Evolutionary conservation across 2,113 vertebrate genomes (phyloP).

Genomic region (Psettodes erumei): DNA sequence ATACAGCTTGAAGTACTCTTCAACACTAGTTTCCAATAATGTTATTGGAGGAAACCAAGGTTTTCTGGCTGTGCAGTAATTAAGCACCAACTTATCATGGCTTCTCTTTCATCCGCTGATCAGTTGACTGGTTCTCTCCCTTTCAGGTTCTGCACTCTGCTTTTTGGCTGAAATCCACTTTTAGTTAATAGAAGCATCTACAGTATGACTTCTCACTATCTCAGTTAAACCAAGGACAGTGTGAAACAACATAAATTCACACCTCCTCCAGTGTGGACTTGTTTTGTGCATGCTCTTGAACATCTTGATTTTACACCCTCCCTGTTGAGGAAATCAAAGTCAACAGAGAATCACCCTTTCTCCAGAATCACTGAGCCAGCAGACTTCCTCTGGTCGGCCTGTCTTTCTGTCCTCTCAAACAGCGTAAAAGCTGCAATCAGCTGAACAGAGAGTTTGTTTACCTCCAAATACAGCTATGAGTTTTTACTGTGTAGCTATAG

Average conservation of each 20-base stretch:
- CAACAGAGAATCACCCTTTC: slow-evolving; percentile 23
- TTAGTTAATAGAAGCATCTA: slow-evolving; percentile 45
- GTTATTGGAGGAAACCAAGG: slow-evolving; percentile 47
- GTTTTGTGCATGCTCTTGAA: slow-evolving; percentile 7
- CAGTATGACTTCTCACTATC: background rate
- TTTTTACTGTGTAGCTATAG: slow-evolving; percentile 25
- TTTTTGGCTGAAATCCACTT: slow-evolving; percentile 26
- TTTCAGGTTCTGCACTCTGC: slow-evolving; percentile 10
- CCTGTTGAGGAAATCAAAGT: slow-evolving; percentile 27
- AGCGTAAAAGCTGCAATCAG: slow-evolving; percentile 7
- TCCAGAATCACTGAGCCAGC: slow-evolving; percentile 13
- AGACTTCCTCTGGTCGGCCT: slow-evolving; percentile 10
- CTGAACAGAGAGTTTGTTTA: slow-evolving; percentile 43
- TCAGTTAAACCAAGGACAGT: slow-evolving; percentile 24
- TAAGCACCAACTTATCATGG: slow-evolving; percentile 58
- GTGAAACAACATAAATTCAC: slow-evolving; percentile 45
- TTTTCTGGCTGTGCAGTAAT: slow-evolving; percentile 58
- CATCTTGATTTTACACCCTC: slow-evolving; percentile 38
- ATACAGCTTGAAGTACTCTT: slow-evolving; percentile 63
- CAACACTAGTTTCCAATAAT: slow-evolving; percentile 63
- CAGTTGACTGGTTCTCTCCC: slow-evolving; percentile 34
- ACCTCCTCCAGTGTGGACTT: slow-evolving; percentile 4
- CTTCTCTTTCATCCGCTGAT: slow-evolving; percentile 41
- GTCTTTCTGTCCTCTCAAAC: slow-evolving; percentile 21
- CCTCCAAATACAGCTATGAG: slow-evolving; percentile 14